These are phyloP conservation scores for Phthorimaea operculella DNA, from an alignment of 1,140 invertebrate genomes.

Conservation along the genomic window DNA sequence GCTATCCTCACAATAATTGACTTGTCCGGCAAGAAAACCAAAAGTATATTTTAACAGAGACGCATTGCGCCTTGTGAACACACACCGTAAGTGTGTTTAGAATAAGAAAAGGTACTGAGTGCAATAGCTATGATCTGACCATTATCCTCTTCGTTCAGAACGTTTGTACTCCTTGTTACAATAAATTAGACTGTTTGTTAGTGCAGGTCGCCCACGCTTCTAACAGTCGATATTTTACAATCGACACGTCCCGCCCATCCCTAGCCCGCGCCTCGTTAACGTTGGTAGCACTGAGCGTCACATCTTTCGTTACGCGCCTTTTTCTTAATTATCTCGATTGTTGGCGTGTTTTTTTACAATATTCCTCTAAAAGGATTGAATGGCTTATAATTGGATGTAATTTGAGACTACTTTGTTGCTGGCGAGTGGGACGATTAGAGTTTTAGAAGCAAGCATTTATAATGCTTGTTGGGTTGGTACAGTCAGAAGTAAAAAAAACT, in stretches of 20 bases:
- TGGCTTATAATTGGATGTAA: conserved; percentile 65
- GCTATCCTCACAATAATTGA: no score
- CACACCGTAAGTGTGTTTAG: no score
- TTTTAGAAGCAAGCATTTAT: conserved; percentile 48
- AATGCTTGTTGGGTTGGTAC: conserved; percentile 40
- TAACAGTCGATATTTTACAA: no score
- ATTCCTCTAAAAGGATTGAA: conserved; percentile 57
- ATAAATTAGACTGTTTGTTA: no score
- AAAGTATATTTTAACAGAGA: no score
- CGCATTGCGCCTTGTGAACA: no score
- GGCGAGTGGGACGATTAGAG: conserved; percentile 44
- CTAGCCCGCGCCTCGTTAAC: conserved; percentile 36
- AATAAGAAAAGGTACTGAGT: no score
- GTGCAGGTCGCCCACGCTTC: no score
- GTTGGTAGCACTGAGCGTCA: conserved; percentile 51
- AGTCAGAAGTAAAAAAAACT: conserved; percentile 8
- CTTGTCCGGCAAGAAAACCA: no score
- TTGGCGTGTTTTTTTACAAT: conserved; percentile 49
- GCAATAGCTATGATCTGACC: no score
- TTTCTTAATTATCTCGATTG: conserved; percentile 61
- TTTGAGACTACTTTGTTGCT: conserved; percentile 58
- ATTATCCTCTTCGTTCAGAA: no score
- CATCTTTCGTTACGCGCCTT: conserved; percentile 54
- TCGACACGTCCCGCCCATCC: conserved; percentile 21
- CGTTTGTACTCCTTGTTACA: no score